Base-by-base conservation (phyloP, 37 sponge, comb jelly and placozoan species). In the Oopsacas minuta region DNA sequence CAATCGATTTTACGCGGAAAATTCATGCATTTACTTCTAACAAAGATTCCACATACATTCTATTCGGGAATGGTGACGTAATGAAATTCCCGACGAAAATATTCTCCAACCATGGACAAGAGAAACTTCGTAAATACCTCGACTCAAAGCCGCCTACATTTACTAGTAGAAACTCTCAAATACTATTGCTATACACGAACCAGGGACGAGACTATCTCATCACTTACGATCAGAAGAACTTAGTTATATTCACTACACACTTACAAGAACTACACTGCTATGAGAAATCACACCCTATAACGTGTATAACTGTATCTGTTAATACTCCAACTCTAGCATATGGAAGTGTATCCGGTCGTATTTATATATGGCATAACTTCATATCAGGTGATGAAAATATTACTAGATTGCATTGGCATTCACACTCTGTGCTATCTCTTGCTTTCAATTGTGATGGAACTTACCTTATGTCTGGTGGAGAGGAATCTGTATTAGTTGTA, bases 381-480 rank as follows among this genome's bases (percentile, higher is more conserved):
- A 61, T 34, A 12, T 3, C 75, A 10, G 75, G 75, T 3, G 75
- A 3, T 5, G 75, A 61, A 3, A 61, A 3, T 30, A 83, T 30
- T 1, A 89, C 89, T 0, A 46, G 52, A 3, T 81, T 93, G 8
- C 96, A 96, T 81, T 96, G 96, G 96, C 96, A 96, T 82, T 90
- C 96, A 12, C 96, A 96, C 82, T 53, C 87, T 23, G 92, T 91
- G 34, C 61, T 35, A 32, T 93, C 87, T 37, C 36, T 96, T 28
- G 82, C 86, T 38, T 96, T 93, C 87, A 90, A 88, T 0, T 81
- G 86, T 39, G 94, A 91, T 49, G 95, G 96, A 0, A 86, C 92
- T 0, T 93, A 90, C 53, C 86, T 96, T 36, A 75, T 92, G n/a
- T 90, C 92, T 30, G 96, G 94, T n/a, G 96, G 96, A 0, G 91